These are phyloP conservation scores for Semicossyphus pulcher DNA, from an alignment of 2,113 vertebrate genomes.

Conservation along the genomic window DNA sequence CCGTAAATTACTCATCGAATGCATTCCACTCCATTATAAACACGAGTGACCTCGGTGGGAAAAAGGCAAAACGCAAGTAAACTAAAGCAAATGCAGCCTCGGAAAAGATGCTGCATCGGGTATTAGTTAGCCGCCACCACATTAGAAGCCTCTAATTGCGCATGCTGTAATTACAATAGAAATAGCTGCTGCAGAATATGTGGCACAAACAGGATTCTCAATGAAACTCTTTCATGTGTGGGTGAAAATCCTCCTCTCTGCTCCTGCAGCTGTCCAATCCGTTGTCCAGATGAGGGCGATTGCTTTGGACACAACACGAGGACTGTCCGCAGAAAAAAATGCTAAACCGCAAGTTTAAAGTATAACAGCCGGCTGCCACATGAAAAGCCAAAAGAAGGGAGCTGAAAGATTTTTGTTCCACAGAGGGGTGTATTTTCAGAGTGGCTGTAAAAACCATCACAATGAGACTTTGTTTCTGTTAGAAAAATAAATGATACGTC, in stretches of 20 bases:
- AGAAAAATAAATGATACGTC: slow-evolving; percentile 56
- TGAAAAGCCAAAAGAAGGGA: slow-evolving; percentile 68
- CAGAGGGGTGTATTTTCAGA: slow-evolving; percentile 69
- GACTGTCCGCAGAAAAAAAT: slow-evolving; percentile 71
- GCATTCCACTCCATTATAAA: slow-evolving; percentile 32
- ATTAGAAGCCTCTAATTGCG: slow-evolving; percentile 64
- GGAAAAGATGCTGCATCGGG: slow-evolving; percentile 48
- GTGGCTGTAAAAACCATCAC: slow-evolving; percentile 73
- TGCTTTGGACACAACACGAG: slow-evolving; percentile 76
- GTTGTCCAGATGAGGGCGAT: slow-evolving; percentile 71
- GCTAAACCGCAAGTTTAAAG: slow-evolving; percentile 75
- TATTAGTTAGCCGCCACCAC: slow-evolving; percentile 62
- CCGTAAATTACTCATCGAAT: slow-evolving; percentile 46
- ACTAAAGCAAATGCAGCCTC: slow-evolving; percentile 40
- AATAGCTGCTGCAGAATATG: slow-evolving; percentile 56
- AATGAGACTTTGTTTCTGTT: slow-evolving; percentile 74
- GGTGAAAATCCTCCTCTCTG: slow-evolving; percentile 38
- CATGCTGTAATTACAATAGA: slow-evolving; percentile 64
- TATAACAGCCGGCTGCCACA: slow-evolving; percentile 74
- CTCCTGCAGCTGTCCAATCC: slow-evolving; percentile 65
- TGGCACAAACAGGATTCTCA: slow-evolving; percentile 44
- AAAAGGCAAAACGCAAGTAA: slow-evolving; percentile 29
- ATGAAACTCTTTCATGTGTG: slow-evolving; percentile 54
- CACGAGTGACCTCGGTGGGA: slow-evolving; percentile 40
- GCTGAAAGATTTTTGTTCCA: slow-evolving; percentile 69